Percentiles rank a stretch among this genome's conserved stretches.
Conservation (phyloP, 2,888 invertebrate species). For the Physocephala rufipes region DNA sequence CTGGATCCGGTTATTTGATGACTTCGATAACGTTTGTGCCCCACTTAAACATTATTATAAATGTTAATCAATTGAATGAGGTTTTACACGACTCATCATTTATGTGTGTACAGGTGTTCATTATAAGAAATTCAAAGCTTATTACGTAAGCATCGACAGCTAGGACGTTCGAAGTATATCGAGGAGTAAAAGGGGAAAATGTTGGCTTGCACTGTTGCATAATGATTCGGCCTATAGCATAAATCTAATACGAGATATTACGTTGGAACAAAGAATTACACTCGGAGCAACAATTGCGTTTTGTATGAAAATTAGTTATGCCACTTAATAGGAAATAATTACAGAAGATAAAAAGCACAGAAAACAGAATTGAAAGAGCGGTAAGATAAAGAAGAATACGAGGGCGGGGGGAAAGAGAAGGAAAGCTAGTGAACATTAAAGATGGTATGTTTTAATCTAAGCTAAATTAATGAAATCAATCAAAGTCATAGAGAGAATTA, state of each 20-base stretch:
- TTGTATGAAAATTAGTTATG: conserved; percentile 2
- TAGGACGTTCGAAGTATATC: neutral
- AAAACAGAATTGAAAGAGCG: too few species aligned
- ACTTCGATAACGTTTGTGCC: neutral
- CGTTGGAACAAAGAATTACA: neutral
- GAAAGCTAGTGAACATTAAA: too few species aligned
- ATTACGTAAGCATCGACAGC: neutral
- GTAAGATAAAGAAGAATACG: too few species aligned
- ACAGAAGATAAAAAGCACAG: too few species aligned
- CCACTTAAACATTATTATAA: conserved; percentile 44
- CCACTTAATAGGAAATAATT: neutral
- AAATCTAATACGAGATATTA: conserved; percentile 1
- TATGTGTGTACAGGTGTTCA: conserved; percentile 3
- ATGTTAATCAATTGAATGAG: conserved; percentile 45
- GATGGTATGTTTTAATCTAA: too few species aligned
- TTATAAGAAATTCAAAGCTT: neutral
- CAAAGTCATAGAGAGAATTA: too few species aligned
- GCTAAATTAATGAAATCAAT: too few species aligned
- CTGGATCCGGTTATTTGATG: too few species aligned
- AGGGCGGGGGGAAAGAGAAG: too few species aligned
- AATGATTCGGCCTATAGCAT: neutral
- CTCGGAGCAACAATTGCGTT: too few species aligned
- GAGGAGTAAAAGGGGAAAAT: neutral
- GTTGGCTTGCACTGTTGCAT: conserved; percentile 5
- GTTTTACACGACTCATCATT: neutral